Conservation (phyloP, 2,113 vertebrate genomes). For the Gadus chalcogrammus region DNA sequence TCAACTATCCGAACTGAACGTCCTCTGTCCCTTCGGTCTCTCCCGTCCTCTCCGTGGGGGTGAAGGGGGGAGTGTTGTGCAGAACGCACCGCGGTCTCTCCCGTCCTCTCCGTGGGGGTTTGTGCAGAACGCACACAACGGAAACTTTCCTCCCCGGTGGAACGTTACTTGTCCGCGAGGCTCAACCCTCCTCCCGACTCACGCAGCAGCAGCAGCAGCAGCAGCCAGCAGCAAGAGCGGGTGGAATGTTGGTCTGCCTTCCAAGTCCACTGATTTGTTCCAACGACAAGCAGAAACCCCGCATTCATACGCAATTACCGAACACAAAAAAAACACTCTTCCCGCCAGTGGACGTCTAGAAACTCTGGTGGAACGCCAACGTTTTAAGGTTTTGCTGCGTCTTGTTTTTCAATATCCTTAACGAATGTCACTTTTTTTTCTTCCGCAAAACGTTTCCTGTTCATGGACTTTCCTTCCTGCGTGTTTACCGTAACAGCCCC, state of each 20-base stretch:
- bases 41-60: not conserved
- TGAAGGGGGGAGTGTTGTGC: not conserved
- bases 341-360: not conserved
- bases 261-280: not conserved
- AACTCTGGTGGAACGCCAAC: not conserved
- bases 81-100: not conserved
- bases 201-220: not conserved
- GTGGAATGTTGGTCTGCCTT: not conserved
- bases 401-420: not conserved
- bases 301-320: not conserved
- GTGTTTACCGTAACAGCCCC: not conserved
- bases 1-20: too few species aligned
- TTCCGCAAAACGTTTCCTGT: not conserved
- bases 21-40: too few species aligned
- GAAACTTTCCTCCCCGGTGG: conserved; percentile 1
- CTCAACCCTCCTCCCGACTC: not conserved
- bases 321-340: not conserved
- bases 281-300: not conserved
- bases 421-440: not conserved
- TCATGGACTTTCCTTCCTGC: not conserved
- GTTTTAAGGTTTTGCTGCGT: not conserved
- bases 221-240: not conserved
- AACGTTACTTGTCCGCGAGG: not conserved
- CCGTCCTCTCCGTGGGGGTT: not conserved
- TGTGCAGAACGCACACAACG: not conserved